Evolutionary conservation across 2,113 vertebrate species (phyloP).

Genomic region (Anthoscopus minutus): DNA sequence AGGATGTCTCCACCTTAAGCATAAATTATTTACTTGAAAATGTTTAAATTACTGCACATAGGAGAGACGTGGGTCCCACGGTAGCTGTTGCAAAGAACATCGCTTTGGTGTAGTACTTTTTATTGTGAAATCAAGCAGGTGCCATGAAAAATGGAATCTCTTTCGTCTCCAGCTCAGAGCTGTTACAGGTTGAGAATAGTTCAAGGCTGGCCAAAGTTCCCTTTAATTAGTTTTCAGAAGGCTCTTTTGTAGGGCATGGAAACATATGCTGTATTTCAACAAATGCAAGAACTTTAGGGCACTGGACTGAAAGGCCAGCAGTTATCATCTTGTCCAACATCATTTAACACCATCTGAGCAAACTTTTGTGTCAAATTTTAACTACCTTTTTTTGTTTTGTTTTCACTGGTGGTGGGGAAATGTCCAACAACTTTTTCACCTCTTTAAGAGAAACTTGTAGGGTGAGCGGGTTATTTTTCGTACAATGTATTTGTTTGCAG

Average conservation of each 20-base stretch:
- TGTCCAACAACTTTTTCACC: neutral
- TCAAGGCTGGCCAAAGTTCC: slow-evolving; percentile 12
- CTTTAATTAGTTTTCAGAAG: neutral
- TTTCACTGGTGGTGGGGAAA: neutral
- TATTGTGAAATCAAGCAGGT: neutral
- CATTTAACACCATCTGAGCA: neutral
- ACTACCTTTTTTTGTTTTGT: neutral
- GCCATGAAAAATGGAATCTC: neutral
- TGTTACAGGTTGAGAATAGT: neutral
- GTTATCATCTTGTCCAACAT: neutral
- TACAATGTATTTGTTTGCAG: neutral
- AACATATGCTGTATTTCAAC: neutral
- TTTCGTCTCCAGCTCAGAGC: neutral
- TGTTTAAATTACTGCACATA: neutral
- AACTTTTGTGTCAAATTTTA: neutral
- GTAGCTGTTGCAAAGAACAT: neutral
- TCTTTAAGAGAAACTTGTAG: neutral
- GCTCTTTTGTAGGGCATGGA: neutral
- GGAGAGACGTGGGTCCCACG: neutral
- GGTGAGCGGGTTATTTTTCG: neutral
- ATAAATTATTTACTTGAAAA: neutral
- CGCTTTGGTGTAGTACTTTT: neutral
- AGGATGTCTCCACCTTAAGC: neutral
- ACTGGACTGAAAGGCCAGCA: neutral
- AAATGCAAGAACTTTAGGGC: neutral